These are phyloP conservation scores for Nycticorax nycticorax DNA, from an alignment of 2,113 vertebrate species.

Conservation along the genomic window DNA sequence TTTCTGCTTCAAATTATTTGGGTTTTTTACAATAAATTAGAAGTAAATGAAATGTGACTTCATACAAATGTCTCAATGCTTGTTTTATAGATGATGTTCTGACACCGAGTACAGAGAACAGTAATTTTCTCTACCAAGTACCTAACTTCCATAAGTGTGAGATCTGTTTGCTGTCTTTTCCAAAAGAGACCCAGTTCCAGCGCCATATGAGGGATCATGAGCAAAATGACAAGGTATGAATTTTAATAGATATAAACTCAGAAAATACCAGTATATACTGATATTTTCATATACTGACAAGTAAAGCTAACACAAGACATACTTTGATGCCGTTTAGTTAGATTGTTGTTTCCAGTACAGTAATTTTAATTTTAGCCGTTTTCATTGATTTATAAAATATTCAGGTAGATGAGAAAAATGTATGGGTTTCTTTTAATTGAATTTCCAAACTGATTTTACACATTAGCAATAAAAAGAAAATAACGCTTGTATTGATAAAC, in stretches of 20 bases:
- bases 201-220: slow-evolving; percentile 95
- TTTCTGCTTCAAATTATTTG: neutral
- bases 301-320: neutral
- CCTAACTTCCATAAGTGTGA: slow-evolving; percentile 86
- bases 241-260: neutral
- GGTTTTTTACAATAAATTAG: neutral
- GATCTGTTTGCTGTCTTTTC: slow-evolving; percentile 87
- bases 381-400: neutral
- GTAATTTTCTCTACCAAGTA: slow-evolving; percentile 77
- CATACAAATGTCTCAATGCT: neutral
- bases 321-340: neutral
- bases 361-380: neutral
- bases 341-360: neutral
- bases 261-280: neutral
- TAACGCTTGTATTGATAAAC: neutral
- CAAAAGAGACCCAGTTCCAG: slow-evolving; percentile 91
- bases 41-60: neutral
- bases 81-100: slow-evolving; percentile 77
- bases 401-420: neutral
- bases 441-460: neutral
- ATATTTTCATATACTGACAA: neutral
- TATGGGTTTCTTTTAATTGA: neutral
- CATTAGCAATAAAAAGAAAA: neutral
- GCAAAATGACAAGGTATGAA: slow-evolving; percentile 90
- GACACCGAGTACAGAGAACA: slow-evolving; percentile 71